Conservation (phyloP, 2,888 invertebrate species). For the Philopedon plagiatum region DNA sequence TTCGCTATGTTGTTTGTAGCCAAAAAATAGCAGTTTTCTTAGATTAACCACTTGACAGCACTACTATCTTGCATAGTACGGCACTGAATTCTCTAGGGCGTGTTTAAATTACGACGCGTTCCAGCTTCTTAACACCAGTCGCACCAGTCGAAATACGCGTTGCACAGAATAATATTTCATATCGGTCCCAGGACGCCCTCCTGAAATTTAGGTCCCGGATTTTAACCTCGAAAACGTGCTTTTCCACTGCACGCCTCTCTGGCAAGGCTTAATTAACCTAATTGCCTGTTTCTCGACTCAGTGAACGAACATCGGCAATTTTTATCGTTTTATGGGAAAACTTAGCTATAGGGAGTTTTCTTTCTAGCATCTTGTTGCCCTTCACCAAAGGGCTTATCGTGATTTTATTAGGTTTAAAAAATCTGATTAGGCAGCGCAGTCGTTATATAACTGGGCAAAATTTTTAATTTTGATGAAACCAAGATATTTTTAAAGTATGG, state of each 20-base stretch:
- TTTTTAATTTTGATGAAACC: background rate
- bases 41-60: no score
- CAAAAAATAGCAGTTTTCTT: no score
- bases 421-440: background rate
- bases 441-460: background rate
- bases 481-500: background rate
- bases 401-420: background rate
- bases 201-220: conserved; percentile 44
- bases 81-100: conserved; percentile 35
- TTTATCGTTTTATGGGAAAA: conserved; percentile 44
- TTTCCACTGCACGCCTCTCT: conserved; percentile 41
- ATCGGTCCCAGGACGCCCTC: conserved; percentile 45
- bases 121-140: conserved; percentile 49
- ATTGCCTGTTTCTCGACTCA: conserved; percentile 49
- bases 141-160: conserved; percentile 45
- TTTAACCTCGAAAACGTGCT: conserved; percentile 43
- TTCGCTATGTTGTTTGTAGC: no score
- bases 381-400: background rate
- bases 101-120: conserved; percentile 49
- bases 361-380: conserved; percentile 20
- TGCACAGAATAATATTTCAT: conserved; percentile 48
- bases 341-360: conserved; percentile 40
- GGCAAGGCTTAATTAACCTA: conserved; percentile 47
- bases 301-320: conserved; percentile 39
- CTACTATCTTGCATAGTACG: background rate